Conservation (phyloP, 2,888 invertebrate genomes). For the Nasonovia ribisnigri region DNA sequence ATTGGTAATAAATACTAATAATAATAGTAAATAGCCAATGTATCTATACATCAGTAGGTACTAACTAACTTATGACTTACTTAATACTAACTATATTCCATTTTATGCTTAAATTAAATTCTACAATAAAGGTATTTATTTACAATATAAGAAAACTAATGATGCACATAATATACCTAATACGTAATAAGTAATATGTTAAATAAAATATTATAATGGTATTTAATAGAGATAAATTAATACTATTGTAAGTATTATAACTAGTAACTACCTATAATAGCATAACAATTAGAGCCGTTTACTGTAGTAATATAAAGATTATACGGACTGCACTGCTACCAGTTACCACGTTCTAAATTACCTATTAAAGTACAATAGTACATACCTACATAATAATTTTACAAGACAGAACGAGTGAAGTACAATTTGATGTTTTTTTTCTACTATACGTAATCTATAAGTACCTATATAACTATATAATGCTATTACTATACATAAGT, state of each 20-base stretch:
- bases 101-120: neutral
- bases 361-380: neutral
- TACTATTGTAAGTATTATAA: neutral
- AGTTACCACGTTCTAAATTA: neutral
- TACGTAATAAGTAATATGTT: neutral
- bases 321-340: neutral
- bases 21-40: neutral
- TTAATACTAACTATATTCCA: neutral
- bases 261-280: neutral
- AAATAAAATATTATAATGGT: neutral
- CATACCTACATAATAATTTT: neutral
- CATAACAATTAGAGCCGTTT: neutral
- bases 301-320: neutral
- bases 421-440: slow-evolving; percentile 4
- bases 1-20: neutral
- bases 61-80: neutral
- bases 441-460: neutral
- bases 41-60: neutral
- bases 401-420: neutral
- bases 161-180: neutral
- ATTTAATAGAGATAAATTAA: slow-evolving; percentile 13
- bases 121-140: neutral
- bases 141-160: neutral
- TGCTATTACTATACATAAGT: neutral
- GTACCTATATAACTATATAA: neutral